Base-by-base conservation (phyloP, 2,113 vertebrate species). In the Progne subis region DNA sequence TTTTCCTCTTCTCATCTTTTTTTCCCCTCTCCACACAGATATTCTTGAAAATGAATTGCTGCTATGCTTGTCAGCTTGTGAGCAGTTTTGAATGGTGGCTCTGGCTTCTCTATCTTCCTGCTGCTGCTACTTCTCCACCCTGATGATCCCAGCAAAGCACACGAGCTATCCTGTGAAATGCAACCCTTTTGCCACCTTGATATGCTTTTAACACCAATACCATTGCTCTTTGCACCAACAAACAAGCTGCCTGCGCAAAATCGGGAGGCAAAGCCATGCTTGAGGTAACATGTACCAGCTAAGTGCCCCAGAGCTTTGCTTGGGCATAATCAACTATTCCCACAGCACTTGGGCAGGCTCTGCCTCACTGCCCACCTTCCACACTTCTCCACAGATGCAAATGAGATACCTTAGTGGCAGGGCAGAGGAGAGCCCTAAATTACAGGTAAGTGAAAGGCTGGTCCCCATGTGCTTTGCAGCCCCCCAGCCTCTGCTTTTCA, bases 321-420 rank as follows among this genome's bases (percentile, higher is more conserved):
- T 57, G 23, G 26, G 52, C 31, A 67, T 44, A 34, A 41, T 43
- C 16, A 21, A 29, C n/a, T 47, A 6, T 16, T 52, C 19, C 32
- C 24, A 29, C 0, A 2, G 17, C 55, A 77, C 2, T 34, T 37
- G 26, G 50, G 16, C 50, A 78, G 50, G 53, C 75, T 82, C 44
- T 4, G 1, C 65, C 74, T 17, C 9, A 0, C 65, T 85, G 32
- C 41, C 47, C 50, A 71, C 26, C 29, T 82, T 60, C 61, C 39
- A 37, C 37, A 83, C 13, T 28, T 32, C 61, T 86, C n/a, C 20
- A 52, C 0, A 0, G n/a, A 57, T 4, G 3, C 0, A 0, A 65
- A 61, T 14, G 3, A 14, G 6, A n/a, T 65, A 41, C 3, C 2
- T 34, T 49, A 75, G 49, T 32, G 46, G 19, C 6, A 8, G 32